These are phyloP conservation scores for Micrastur ruficollis DNA, from an alignment of 2,797 vertebrate species.

Conservation along the genomic window DNA sequence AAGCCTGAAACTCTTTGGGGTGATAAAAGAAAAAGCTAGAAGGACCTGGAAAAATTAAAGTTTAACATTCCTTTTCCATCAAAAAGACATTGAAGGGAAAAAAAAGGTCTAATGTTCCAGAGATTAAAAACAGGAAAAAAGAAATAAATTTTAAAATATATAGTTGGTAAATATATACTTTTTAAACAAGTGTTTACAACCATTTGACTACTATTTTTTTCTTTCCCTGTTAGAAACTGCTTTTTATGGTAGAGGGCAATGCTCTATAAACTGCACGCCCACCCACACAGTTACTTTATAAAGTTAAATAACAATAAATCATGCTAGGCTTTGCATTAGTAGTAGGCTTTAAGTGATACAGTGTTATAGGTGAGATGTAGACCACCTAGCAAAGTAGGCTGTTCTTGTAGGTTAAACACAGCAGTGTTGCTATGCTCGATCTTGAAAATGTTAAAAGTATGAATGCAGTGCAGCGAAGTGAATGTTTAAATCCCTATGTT, in stretches of 20 bases:
- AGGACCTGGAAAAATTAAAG: neutral
- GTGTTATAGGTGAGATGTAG: neutral
- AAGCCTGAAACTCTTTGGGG: neutral
- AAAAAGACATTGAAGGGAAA: neutral
- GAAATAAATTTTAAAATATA: neutral
- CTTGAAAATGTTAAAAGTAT: neutral
- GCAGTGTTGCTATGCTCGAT: neutral
- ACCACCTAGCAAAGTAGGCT: neutral
- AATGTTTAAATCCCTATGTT: neutral
- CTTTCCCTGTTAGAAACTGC: neutral
- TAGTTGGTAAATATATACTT: neutral
- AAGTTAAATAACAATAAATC: neutral
- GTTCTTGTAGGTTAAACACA: neutral
- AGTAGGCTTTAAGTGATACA: neutral
- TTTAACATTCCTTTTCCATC: neutral
- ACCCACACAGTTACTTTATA: neutral
- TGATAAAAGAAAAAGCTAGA: neutral
- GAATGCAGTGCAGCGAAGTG: neutral
- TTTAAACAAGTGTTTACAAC: neutral
- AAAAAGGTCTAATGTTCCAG: neutral
- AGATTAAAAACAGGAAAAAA: neutral
- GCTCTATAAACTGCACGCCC: neutral
- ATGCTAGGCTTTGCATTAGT: neutral
- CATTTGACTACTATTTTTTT: neutral
- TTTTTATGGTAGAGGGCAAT: neutral